phyloP scores from a whole-genome alignment of 2,797 vertebrate species.

The Pyrrhura leucotis region DNA sequence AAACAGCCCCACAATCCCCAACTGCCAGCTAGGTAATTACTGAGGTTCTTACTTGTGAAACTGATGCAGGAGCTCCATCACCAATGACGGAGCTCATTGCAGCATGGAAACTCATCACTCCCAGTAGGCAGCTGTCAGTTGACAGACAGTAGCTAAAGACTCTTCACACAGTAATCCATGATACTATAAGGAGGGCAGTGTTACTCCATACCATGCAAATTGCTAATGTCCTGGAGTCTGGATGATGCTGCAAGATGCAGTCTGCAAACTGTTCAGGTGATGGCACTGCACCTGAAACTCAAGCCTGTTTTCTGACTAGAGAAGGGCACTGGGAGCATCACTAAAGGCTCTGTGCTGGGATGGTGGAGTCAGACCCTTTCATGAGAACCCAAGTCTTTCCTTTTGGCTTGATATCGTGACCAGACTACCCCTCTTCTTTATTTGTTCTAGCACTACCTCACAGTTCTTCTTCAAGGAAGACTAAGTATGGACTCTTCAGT shows the following conservation, averaged over 20 bases:
- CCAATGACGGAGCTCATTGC: neutral
- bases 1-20: rapidly evolving
- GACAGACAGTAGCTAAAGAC: neutral
- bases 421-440: neutral
- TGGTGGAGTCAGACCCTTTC: neutral
- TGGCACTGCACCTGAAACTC: neutral
- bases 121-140: neutral
- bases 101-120: neutral
- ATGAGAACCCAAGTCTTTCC: neutral
- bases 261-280: neutral
- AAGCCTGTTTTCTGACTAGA: neutral
- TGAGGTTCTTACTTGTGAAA: neutral
- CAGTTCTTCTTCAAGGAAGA: neutral
- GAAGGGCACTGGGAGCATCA: neutral
- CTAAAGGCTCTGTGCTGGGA: neutral
- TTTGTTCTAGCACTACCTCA: neutral
- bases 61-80: neutral
- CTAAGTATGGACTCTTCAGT: neutral
- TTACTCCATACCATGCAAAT: neutral
- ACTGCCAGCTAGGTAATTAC: neutral
- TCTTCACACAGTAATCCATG: neutral
- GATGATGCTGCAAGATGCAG: neutral
- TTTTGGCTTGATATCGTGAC: neutral
- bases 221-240: neutral
- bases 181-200: neutral